phyloP scores from a whole-genome alignment of 2,888 invertebrate species.

The Drosophila aldrichi region DNA sequence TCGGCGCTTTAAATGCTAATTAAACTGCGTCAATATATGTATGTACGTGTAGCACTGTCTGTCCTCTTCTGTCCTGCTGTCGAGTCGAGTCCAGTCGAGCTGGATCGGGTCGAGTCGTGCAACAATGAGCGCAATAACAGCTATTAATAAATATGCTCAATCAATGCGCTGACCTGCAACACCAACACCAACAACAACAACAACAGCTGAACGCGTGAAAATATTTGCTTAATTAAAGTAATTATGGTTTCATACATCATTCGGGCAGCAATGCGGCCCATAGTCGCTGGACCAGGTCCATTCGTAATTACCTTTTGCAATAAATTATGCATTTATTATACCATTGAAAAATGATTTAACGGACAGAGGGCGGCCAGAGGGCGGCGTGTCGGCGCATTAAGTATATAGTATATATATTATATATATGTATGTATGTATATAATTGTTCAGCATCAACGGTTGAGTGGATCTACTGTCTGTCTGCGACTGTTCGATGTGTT shows the following conservation, averaged over 20 bases:
- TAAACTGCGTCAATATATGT: slow-evolving; percentile 75
- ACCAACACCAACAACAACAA: slow-evolving; percentile 20
- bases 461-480: slow-evolving; percentile 4
- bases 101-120: slow-evolving; percentile 9
- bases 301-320: slow-evolving; percentile 74
- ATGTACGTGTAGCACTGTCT: slow-evolving; percentile 46
- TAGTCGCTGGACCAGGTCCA: slow-evolving; percentile 32
- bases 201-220: slow-evolving; percentile 51
- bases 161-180: slow-evolving; percentile 62
- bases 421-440: not conserved
- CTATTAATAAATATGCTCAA: slow-evolving; percentile 78
- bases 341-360: slow-evolving; percentile 11
- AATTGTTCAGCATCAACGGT: not conserved
- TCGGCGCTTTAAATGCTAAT: slow-evolving; percentile 69
- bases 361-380: not conserved
- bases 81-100: not conserved
- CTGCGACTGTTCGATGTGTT: not conserved
- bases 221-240: slow-evolving; percentile 81
- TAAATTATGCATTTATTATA: slow-evolving; percentile 76
- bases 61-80: not conserved
- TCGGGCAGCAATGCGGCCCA: slow-evolving; percentile 26
- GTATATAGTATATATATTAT: not conserved
- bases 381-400: slow-evolving; percentile 6
- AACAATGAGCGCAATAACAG: slow-evolving; percentile 64
- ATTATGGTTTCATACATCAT: slow-evolving; percentile 80